Evolutionary conservation across 2,797 vertebrate species (phyloP), one percentile per base, ranked within the genome.

Genomic region (Psittacula derbiana): DNA sequence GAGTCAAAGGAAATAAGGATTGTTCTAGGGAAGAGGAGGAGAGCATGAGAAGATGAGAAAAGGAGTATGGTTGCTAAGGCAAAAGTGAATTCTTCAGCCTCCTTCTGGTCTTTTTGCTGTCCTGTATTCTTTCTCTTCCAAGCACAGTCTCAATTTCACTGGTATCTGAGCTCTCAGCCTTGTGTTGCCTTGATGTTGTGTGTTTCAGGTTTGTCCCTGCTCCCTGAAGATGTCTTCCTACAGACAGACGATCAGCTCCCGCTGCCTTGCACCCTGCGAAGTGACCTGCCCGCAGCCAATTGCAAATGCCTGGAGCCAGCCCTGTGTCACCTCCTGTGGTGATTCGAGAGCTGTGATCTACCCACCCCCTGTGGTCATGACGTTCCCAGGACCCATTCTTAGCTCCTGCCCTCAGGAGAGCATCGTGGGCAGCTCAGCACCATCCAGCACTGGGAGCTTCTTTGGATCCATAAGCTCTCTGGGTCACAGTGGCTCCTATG

Each of bases 341-440:
- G 93, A 95, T 44, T 96, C 96, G 0, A 33, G 50, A 28, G 93
- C 93, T 0, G 24, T 95, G 3, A 47, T 96, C 43, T 49, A 90
- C 18, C 96, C 96, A 1, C 94, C 96, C 0, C 94, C 94, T 0
- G 85, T 96, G 46, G 24, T 91, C 46, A 20, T 95, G 9, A 90
- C 79, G 14, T 95, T 96, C 81, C 93, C 96, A 2, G 93, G 94
- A 4, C 96, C 96, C 55, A 80, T 91, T 38, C 90, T 96, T 60
- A 76, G 55, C 72, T 91, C 94, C 40, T 95, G 92, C 25, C 93
- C 96, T 3, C 96, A 95, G 85, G 92, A 95, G 43, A 95, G 93
- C 44, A 0, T 82, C 0, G 94, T 96, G 90, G 71, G 88, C 3
- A 88, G 71, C 72, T 85, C 94, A 12, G 84, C 41, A 10, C 89